Conservation (phyloP, 2,113 vertebrate species). For the Rhadina sibilatrix region DNA sequence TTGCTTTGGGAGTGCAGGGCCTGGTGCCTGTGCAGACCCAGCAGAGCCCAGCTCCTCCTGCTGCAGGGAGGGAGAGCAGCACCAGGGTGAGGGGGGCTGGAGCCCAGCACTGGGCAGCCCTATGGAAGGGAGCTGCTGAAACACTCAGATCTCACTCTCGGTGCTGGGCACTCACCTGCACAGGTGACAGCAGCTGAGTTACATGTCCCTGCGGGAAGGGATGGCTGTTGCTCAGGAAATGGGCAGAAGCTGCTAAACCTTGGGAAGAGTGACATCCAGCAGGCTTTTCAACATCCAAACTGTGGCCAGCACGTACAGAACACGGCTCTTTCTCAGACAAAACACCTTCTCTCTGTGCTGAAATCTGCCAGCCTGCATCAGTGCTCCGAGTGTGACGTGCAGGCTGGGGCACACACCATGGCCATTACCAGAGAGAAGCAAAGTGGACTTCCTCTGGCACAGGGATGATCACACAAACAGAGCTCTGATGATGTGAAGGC, state of each 20-base stretch:
- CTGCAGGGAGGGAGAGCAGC: background rate
- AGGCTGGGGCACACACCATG: fast-evolving
- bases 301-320: background rate
- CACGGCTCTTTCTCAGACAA: background rate
- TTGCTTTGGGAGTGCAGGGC: background rate
- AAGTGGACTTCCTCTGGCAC: background rate
- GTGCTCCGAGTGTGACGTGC: background rate
- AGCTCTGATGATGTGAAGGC: background rate
- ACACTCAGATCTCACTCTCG: background rate
- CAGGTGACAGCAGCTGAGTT: background rate
- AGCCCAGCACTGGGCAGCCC: background rate
- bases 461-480: background rate
- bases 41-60: background rate
- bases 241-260: background rate
- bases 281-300: background rate
- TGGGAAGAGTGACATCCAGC: background rate
- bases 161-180: background rate
- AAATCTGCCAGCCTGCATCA: background rate
- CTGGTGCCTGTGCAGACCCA: background rate
- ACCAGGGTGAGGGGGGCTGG: background rate
- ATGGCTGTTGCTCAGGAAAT: background rate
- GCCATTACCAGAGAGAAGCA: background rate
- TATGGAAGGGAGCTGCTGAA: fast-evolving
- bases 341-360: background rate
- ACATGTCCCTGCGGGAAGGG: background rate